Conservation (phyloP, 2,888 invertebrate species). For the Drosophila affinis region DNA sequence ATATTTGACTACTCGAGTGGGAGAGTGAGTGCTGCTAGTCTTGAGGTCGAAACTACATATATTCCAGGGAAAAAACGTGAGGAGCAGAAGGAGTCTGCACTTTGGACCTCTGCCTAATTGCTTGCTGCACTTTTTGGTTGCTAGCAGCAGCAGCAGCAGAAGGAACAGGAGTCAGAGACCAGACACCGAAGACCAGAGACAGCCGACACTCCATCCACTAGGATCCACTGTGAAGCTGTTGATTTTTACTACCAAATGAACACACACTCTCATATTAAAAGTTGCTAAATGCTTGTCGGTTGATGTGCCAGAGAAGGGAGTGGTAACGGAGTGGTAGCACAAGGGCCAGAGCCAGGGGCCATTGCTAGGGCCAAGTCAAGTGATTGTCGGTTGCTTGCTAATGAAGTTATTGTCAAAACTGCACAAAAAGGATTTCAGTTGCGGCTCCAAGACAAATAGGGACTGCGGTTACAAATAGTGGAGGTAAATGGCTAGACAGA, state of each 20-base stretch:
- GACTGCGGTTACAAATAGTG: background rate
- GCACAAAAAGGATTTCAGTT: conserved; percentile 29
- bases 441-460: conserved; percentile 22
- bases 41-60: conserved; percentile 29
- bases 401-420: conserved; percentile 62
- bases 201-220: background rate
- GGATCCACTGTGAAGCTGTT: conserved; percentile 36
- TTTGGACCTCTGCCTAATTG: conserved; percentile 45
- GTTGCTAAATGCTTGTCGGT: conserved; percentile 42
- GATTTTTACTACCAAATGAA: conserved; percentile 48
- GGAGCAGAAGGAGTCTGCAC: background rate
- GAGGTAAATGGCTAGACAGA: background rate
- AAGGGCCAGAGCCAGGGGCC: background rate
- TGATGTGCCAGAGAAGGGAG: conserved; percentile 5
- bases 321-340: too few species aligned
- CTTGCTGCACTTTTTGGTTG: conserved; percentile 53
- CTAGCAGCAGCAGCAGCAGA: conserved; percentile 1
- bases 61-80: conserved; percentile 5
- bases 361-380: conserved; percentile 45
- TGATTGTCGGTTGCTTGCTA: conserved; percentile 52
- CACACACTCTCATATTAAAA: conserved; percentile 49
- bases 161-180: conserved; percentile 8
- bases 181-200: conserved; percentile 9
- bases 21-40: conserved; percentile 16
- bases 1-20: conserved; percentile 57